These are phyloP conservation scores for Lissocephala sabroskyi DNA, from an alignment of 2,888 invertebrate genomes.

Conservation along the genomic window DNA sequence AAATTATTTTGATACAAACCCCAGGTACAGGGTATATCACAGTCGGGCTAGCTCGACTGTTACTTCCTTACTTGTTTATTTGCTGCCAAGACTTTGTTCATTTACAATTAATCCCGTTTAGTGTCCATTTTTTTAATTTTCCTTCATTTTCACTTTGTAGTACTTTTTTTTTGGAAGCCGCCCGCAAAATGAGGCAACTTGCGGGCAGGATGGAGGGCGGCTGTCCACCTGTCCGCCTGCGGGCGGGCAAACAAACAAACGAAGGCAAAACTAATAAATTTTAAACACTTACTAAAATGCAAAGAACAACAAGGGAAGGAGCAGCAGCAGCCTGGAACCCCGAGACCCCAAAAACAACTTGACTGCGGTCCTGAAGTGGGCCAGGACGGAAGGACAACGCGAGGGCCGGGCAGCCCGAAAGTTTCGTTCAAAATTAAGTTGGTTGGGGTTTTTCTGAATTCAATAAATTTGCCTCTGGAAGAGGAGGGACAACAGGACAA, in stretches of 20 bases:
- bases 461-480: conserved; percentile 46
- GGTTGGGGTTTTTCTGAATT: conserved; percentile 41
- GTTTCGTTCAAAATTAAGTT: conserved; percentile 55
- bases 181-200: too few relatives aligned
- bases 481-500: conserved; percentile 18
- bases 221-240: background rate
- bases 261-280: conserved; percentile 15
- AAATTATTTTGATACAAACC: too few relatives aligned
- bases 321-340: conserved; percentile 1
- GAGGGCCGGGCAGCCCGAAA: conserved; percentile 45
- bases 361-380: background rate
- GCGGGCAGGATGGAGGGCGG: too few relatives aligned
- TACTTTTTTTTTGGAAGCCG: too few relatives aligned
- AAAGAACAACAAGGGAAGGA: conserved; percentile 24
- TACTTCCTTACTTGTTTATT: too few relatives aligned
- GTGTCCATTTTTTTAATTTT: too few relatives aligned
- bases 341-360: background rate
- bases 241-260: background rate
- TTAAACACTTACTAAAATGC: conserved; percentile 28
- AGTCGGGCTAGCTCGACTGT: too few relatives aligned
- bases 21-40: too few relatives aligned
- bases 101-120: too few relatives aligned
- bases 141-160: too few relatives aligned
- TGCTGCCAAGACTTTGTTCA: too few relatives aligned
- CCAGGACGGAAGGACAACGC: background rate